A percentile compares a stretch with the other conserved stretches of the same genome.
These are phyloP conservation scores for Rhabdomys pumilio DNA, from an alignment of 2,797 vertebrate species.

Conservation along the genomic window DNA sequence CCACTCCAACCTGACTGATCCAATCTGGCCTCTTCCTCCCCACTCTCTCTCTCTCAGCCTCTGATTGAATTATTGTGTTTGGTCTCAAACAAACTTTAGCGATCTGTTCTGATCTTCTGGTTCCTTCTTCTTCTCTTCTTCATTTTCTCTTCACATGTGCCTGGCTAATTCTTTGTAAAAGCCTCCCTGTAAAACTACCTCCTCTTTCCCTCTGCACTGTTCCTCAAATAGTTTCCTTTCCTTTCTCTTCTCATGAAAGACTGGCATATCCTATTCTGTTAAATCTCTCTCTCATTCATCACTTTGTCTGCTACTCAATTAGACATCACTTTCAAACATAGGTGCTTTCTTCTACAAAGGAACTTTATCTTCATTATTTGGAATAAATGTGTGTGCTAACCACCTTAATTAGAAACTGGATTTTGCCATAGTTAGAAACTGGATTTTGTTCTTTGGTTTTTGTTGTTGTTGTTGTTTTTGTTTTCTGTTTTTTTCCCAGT, in stretches of 20 bases:
- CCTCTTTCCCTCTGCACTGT: background rate
- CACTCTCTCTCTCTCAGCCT: background rate
- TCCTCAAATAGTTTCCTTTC: background rate
- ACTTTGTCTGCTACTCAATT: background rate
- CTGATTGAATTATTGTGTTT: background rate
- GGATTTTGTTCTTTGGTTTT: no score
- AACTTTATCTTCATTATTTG: background rate
- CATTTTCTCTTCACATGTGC: background rate
- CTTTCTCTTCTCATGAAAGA: background rate
- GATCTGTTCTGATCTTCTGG: background rate
- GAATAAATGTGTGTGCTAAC: background rate
- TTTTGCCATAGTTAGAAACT: background rate
- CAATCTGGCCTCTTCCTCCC: background rate
- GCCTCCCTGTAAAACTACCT: background rate
- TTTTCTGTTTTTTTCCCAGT: background rate
- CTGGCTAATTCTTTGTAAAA: background rate
- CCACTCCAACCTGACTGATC: background rate
- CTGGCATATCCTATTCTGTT: background rate
- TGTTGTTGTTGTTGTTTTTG: no score
- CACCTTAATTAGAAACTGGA: background rate
- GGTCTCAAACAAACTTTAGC: background rate
- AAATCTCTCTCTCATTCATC: background rate
- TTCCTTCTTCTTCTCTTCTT: background rate
- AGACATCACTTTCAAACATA: background rate
- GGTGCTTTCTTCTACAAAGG: background rate